These are phyloP conservation scores for Mesorhabditis spiculigera DNA, from an alignment of 2,888 invertebrate genomes.

Conservation along the genomic window DNA sequence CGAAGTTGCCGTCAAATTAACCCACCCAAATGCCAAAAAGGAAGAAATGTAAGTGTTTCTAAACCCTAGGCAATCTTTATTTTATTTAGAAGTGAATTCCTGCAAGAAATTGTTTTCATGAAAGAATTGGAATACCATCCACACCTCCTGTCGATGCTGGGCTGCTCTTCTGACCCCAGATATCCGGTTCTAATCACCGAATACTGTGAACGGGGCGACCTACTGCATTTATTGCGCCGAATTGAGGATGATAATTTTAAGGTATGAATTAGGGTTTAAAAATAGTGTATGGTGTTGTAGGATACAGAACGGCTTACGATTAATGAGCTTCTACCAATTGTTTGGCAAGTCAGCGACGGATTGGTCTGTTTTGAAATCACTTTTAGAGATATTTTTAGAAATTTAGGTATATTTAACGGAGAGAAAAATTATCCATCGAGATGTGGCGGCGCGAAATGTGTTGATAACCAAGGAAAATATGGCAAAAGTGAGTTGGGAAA, in stretches of 20 bases:
- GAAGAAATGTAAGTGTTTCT: not conserved
- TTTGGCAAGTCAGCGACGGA: not conserved
- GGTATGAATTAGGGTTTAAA: not conserved
- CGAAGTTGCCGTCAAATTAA: slow-evolving; percentile 4
- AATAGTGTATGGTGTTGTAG: too few species aligned
- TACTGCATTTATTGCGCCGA: not conserved
- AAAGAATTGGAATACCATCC: slow-evolving; percentile 5
- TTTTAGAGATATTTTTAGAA: not conserved
- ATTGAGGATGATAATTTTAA: not conserved
- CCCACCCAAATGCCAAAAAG: not conserved
- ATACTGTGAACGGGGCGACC: not conserved
- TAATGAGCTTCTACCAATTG: not conserved
- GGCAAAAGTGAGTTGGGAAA: not conserved
- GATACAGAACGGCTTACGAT: too few species aligned
- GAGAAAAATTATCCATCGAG: not conserved
- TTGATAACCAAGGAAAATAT: not conserved
- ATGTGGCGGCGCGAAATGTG: not conserved
- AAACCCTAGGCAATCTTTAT: not conserved
- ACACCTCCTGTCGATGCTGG: not conserved
- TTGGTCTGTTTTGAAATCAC: not conserved
- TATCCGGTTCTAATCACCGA: slow-evolving; percentile 4
- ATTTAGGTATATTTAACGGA: not conserved
- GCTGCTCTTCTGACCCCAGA: not conserved
- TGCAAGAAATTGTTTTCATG: not conserved
- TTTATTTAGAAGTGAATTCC: not conserved